These are phyloP conservation scores for Zoanthus solanderi DNA, from an alignment of 92 coral and sea anemone genomes.

Conservation along the genomic window DNA sequence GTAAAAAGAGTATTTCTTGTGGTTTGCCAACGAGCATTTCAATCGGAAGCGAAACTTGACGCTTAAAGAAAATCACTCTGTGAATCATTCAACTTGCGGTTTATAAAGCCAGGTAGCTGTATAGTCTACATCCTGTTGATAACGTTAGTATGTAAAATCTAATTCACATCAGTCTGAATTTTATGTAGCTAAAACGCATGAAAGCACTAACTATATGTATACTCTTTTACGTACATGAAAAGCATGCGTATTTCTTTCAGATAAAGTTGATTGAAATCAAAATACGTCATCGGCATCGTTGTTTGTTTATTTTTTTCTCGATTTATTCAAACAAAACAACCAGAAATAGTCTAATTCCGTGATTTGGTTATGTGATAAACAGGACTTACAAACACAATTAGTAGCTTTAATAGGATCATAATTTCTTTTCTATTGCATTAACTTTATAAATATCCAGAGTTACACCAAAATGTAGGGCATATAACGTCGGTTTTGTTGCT, in stretches of 20 bases:
- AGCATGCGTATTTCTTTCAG: no score
- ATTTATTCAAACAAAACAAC: not conserved
- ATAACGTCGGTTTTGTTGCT: constrained; percentile 8
- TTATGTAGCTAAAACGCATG: no score
- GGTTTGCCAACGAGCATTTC: constrained; percentile 41
- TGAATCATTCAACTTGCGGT: not conserved
- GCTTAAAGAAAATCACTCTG: constrained; percentile 14
- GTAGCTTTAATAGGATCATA: constrained; percentile 13
- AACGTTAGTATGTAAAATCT: constrained; percentile 9
- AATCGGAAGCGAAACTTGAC: constrained; percentile 35
- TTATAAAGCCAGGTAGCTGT: not conserved
- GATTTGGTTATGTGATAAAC: constrained; percentile 20
- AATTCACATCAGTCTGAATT: not conserved
- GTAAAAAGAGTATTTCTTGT: not conserved
- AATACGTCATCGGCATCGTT: not conserved
- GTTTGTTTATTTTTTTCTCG: not conserved
- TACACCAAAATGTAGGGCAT: not conserved
- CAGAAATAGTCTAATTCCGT: not conserved
- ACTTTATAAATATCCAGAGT: constrained; percentile 22
- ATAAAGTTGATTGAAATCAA: no score
- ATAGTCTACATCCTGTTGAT: constrained; percentile 33
- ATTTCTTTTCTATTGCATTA: constrained; percentile 15
- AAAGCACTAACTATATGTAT: no score
- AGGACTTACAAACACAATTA: not conserved
- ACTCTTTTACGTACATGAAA: no score